Evolutionary conservation across 2,113 vertebrate species (phyloP).

Genomic region (Lepidothrix coronata): DNA sequence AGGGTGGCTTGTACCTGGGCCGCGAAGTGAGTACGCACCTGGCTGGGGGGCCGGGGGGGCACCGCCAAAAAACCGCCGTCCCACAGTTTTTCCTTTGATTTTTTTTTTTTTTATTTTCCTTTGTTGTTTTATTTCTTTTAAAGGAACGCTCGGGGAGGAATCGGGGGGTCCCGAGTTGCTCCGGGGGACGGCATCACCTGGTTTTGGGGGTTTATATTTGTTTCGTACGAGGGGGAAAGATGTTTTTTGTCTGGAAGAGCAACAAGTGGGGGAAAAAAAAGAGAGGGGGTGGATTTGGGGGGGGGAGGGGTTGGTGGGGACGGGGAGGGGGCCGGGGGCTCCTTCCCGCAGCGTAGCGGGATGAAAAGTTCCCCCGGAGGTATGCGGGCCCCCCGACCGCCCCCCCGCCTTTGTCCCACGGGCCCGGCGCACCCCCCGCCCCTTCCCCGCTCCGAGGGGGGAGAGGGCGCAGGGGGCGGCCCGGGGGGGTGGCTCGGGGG

Average conservation of each 20-base stretch:
- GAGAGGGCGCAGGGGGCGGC: too few species aligned
- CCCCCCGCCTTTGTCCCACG: neutral
- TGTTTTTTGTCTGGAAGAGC: neutral
- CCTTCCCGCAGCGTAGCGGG: neutral
- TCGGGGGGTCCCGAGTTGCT: neutral
- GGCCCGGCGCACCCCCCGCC: neutral
- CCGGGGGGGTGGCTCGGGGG: neutral
- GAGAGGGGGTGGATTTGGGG: neutral
- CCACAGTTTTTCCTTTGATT: rapidly evolving
- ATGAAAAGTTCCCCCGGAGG: slow-evolving; percentile 15
- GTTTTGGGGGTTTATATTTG: neutral
- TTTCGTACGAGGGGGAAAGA: neutral
- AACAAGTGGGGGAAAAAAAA: neutral
- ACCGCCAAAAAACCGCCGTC: neutral
- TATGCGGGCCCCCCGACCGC: neutral
- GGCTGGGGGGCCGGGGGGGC: neutral
- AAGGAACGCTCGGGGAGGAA: neutral
- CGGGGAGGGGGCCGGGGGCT: neutral
- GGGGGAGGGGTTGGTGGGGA: neutral
- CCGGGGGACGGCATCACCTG: neutral
- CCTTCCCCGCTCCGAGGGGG: neutral
- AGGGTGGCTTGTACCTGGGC: slow-evolving; percentile 75
- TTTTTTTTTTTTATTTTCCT: rapidly evolving
- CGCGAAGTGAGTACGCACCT: slow-evolving; percentile 72
- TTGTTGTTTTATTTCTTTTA: rapidly evolving